Percentiles rank a stretch among this genome's conserved stretches.
These are phyloP conservation scores for Protodeltote pygarga DNA, from an alignment of 2,888 invertebrate genomes.

Conservation along the genomic window DNA sequence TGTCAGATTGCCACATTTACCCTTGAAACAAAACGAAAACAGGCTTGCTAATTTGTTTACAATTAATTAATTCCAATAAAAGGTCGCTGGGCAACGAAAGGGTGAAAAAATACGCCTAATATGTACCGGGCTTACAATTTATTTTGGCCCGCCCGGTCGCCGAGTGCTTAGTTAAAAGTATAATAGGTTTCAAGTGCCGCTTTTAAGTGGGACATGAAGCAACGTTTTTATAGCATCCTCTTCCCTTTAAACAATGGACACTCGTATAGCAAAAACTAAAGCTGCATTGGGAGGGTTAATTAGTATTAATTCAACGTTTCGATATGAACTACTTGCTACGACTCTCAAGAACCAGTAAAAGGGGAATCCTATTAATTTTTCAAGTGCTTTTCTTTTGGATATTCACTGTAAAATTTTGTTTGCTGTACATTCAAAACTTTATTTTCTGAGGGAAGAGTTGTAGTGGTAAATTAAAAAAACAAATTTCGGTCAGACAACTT, in stretches of 20 bases:
- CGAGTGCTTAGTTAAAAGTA: slow-evolving; percentile 71
- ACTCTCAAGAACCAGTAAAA: slow-evolving; percentile 13
- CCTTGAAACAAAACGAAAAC: slow-evolving; percentile 49
- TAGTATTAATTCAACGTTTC: slow-evolving; percentile 58
- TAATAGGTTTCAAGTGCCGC: slow-evolving; percentile 77
- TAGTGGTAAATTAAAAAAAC: no score
- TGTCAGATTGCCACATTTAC: slow-evolving; percentile 25
- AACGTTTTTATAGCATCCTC: slow-evolving; percentile 64
- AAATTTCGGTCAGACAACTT: no score
- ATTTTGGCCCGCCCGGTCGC: slow-evolving; percentile 59
- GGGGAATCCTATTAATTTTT: not conserved
- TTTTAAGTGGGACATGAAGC: slow-evolving; percentile 66
- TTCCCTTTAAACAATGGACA: slow-evolving; percentile 59
- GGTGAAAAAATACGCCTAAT: slow-evolving; percentile 58
- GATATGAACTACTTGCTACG: slow-evolving; percentile 35
- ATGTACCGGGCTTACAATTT: slow-evolving; percentile 54
- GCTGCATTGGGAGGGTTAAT: slow-evolving; percentile 54
- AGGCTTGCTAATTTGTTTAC: slow-evolving; percentile 63
- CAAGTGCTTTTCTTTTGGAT: slow-evolving; percentile 5
- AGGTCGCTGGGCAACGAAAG: slow-evolving; percentile 34
- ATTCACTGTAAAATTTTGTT: not conserved
- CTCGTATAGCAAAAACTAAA: slow-evolving; percentile 47
- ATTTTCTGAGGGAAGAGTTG: no score
- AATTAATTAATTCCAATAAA: slow-evolving; percentile 64
- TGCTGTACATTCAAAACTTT: slow-evolving; percentile 12